A percentile compares a stretch with the other conserved stretches of the same genome.
Conservation (phyloP, 2,113 vertebrate genomes). For the Antennarius striatus region DNA sequence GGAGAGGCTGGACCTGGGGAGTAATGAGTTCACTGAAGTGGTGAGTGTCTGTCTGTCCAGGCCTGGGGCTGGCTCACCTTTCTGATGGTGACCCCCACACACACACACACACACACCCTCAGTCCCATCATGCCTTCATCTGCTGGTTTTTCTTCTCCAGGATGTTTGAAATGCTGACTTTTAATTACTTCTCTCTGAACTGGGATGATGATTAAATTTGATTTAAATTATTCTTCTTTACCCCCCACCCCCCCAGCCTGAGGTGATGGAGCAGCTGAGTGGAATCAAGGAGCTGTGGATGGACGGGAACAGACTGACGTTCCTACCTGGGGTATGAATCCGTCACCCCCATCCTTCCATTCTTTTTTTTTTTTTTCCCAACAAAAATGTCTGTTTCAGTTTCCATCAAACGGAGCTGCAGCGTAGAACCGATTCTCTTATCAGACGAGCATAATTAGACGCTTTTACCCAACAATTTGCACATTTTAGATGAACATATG, state of each 20-base stretch:
- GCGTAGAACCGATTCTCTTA: background rate
- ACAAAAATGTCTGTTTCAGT: conserved; percentile 5
- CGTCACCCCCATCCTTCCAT: conserved; percentile 6
- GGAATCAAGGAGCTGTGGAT: conserved; percentile 98
- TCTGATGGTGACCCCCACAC: conserved; percentile 14
- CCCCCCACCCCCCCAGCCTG: conserved; percentile 82
- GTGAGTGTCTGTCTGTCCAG: conserved; percentile 69
- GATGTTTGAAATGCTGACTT: background rate
- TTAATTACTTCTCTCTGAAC: background rate
- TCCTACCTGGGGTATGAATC: conserved; percentile 91
- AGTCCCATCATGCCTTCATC: background rate
- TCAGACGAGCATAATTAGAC: too few relatives aligned
- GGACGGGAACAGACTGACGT: conserved; percentile 95
- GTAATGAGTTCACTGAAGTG: conserved; percentile 97
- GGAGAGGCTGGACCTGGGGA: conserved; percentile 97
- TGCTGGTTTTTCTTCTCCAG: background rate
- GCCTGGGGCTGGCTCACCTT: conserved; percentile 21
- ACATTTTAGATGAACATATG: too few relatives aligned
- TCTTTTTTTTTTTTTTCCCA: conserved; percentile 13
- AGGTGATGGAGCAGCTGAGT: conserved; percentile 95
- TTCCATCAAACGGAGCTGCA: conserved; percentile 19
- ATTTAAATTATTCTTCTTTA: too few relatives aligned
- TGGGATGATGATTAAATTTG: too few relatives aligned
- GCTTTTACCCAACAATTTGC: too few relatives aligned
- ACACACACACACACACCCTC: background rate